Evolutionary conservation across 2,888 invertebrate genomes (phyloP).

Genomic region (Luperina testacea): DNA sequence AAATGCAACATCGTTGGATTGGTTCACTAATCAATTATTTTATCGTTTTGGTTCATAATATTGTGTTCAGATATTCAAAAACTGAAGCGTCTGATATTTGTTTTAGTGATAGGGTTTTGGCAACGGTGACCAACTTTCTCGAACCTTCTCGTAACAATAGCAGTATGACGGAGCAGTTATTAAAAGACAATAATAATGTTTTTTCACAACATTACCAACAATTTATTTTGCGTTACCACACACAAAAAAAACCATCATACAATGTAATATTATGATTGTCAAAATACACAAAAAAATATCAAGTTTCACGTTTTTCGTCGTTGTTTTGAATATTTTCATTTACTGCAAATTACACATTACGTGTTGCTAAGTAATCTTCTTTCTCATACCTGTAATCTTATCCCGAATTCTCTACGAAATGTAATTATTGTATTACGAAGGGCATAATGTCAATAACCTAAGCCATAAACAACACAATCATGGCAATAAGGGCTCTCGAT

Average conservation of each 20-base stretch:
- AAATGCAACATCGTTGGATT: neutral
- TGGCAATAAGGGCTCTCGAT: conserved; percentile 58
- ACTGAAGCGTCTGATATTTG: neutral
- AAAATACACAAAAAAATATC: neutral
- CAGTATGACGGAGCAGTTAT: neutral
- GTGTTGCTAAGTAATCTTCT: neutral
- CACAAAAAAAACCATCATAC: conserved; percentile 11
- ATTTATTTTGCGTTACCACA: neutral
- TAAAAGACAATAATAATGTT: neutral
- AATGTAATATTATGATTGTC: neutral
- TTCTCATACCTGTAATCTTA: neutral
- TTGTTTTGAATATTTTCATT: neutral
- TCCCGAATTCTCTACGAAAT: conserved; percentile 10
- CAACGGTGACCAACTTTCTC: neutral
- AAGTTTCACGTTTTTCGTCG: neutral
- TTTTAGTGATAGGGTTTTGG: neutral
- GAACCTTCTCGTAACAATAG: neutral
- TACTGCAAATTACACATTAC: neutral
- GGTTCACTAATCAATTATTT: neutral
- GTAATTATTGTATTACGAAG: conserved; percentile 12
- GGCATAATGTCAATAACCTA: conserved; percentile 51
- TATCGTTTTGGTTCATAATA: neutral
- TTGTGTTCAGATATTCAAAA: neutral
- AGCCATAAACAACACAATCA: conserved; percentile 64
- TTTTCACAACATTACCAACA: neutral